A percentile compares a stretch with the other conserved stretches of the same genome.
These are phyloP conservation scores for Salvelinus alpinus DNA, from an alignment of 2,113 vertebrate species.

Conservation along the genomic window DNA sequence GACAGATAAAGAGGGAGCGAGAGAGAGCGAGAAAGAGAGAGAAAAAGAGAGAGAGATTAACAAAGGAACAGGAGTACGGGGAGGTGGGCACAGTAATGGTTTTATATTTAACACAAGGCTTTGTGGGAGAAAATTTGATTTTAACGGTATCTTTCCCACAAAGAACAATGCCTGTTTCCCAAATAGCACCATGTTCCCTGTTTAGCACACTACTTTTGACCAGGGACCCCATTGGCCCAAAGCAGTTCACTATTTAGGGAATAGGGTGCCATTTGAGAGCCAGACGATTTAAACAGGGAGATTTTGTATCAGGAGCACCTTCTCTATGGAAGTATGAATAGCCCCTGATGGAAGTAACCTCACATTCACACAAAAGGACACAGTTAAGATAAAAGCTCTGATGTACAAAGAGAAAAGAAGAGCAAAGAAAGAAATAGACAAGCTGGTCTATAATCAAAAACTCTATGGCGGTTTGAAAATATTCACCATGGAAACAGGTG, in stretches of 20 bases:
- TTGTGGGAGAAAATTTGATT: slow-evolving; percentile 36
- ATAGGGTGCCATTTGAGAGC: slow-evolving; percentile 1
- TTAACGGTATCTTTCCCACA: slow-evolving; percentile 40
- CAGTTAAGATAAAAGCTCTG: slow-evolving; percentile 12
- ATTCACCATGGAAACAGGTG: slow-evolving; percentile 13
- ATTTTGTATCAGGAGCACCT: slow-evolving; percentile 6
- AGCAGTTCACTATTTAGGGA: too few species aligned
- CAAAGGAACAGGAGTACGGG: slow-evolving; percentile 7
- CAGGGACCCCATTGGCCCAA: too few species aligned
- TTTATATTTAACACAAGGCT: slow-evolving; percentile 1
- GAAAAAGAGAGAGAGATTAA: not conserved
- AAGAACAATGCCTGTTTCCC: too few species aligned
- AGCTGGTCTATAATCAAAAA: not conserved
- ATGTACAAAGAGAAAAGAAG: not conserved
- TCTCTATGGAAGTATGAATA: not conserved
- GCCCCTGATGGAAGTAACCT: slow-evolving; percentile 1
- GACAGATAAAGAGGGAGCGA: not conserved
- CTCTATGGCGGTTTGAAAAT: not conserved
- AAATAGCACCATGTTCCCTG: too few species aligned
- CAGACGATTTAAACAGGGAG: slow-evolving; percentile 14
- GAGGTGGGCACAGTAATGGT: not conserved
- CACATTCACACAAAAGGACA: slow-evolving; percentile 21
- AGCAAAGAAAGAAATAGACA: not conserved
- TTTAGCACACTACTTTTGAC: too few species aligned
- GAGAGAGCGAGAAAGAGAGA: too few species aligned